Conservation (phyloP, 2,888 invertebrate species). For the Toxonevra muliebris region DNA sequence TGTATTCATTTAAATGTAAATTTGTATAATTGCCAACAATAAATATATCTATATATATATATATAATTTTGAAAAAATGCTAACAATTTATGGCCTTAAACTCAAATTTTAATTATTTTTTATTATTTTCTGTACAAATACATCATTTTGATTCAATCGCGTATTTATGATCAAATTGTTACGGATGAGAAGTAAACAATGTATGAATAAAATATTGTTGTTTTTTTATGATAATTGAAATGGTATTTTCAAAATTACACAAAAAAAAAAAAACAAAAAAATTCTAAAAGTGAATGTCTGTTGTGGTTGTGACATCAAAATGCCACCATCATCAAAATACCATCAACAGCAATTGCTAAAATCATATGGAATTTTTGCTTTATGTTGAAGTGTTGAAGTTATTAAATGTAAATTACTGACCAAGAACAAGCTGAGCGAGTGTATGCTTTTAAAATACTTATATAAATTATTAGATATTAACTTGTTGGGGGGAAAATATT, state of each 20-base stretch:
- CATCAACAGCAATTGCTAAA: constrained; percentile 1
- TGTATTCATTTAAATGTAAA: constrained; percentile 8
- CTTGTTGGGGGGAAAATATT: neutral
- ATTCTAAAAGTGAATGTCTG: neutral
- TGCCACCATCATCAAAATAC: constrained; percentile 10
- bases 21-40: neutral
- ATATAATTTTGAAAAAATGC: no score
- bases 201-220: neutral
- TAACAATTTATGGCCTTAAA: no score
- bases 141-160: no score
- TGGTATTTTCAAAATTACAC: no score
- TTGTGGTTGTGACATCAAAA: neutral
- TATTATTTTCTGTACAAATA: no score
- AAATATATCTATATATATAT: no score
- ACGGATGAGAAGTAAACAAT: constrained; percentile 27
- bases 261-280: neutral
- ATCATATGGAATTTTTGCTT: neutral
- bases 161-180: neutral
- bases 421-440: neutral
- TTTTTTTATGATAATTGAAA: no score
- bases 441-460: neutral
- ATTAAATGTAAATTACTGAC: constrained; percentile 16
- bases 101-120: no score
- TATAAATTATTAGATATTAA: neutral
- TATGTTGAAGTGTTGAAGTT: constrained; percentile 1